Conservation (phyloP, 2,797 vertebrate species). For the Dermochelys coriacea region DNA sequence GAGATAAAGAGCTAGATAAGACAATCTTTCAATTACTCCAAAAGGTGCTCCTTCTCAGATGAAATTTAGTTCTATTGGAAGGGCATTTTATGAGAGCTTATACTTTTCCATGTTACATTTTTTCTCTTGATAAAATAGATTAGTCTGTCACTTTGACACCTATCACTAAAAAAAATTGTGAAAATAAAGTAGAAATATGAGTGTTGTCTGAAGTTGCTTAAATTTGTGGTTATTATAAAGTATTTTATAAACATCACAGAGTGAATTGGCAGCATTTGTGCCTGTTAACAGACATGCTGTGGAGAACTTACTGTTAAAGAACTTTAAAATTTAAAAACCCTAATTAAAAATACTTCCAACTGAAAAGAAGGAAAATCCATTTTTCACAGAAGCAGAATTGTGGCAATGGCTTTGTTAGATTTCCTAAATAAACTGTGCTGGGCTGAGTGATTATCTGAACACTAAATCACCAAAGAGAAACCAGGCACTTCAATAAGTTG, state of each 20-base stretch:
- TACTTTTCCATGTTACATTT: neutral
- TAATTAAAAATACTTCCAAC: constrained; percentile 40
- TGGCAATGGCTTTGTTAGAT: neutral
- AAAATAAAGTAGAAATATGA: constrained; percentile 12
- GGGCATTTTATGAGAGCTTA: neutral
- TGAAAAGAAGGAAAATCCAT: constrained; percentile 30
- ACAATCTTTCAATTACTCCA: neutral
- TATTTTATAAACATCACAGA: constrained; percentile 59
- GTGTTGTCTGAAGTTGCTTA: constrained; percentile 36
- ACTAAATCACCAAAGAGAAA: neutral
- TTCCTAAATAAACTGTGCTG: neutral
- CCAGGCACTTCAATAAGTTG: neutral
- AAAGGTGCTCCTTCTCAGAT: neutral
- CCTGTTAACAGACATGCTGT: constrained; percentile 62
- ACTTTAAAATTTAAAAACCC: constrained; percentile 56
- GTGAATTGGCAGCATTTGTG: constrained; percentile 39
- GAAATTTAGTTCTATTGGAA: neutral
- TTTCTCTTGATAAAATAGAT: neutral
- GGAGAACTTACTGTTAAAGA: constrained; percentile 67
- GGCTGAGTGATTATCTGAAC: neutral
- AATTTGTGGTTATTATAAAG: constrained; percentile 51
- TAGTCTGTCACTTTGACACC: neutral
- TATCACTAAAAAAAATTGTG: neutral
- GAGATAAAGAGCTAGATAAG: neutral
- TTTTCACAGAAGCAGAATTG: constrained; percentile 28